Evolutionary conservation across 2,888 invertebrate genomes (phyloP).

Genomic region (Idaea aversata): DNA sequence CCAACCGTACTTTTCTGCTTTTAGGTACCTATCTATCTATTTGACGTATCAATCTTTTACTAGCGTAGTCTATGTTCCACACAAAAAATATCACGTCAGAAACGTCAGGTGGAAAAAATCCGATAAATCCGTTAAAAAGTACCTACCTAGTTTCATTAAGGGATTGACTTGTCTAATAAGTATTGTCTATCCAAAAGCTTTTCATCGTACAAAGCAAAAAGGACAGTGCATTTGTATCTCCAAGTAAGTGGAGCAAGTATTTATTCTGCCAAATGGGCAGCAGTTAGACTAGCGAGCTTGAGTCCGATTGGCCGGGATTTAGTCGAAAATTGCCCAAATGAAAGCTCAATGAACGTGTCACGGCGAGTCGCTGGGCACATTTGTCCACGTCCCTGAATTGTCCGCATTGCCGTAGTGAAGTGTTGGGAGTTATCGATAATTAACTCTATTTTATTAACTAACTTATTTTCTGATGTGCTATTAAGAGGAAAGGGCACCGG

Average conservation of each 20-base stretch:
- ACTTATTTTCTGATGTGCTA: too few species aligned
- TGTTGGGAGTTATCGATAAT: slow-evolving; percentile 43
- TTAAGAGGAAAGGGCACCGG: too few species aligned
- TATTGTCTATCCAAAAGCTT: slow-evolving; percentile 7
- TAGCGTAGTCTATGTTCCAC: too few species aligned
- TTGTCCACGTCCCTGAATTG: slow-evolving; percentile 74
- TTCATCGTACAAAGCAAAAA: slow-evolving; percentile 11
- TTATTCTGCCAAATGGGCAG: slow-evolving; percentile 55
- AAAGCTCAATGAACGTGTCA: slow-evolving; percentile 79
- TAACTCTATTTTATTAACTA: background rate
- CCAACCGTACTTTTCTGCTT: too few species aligned
- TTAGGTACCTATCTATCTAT: too few species aligned
- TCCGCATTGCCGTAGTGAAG: slow-evolving; percentile 74
- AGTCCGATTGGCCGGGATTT: slow-evolving; percentile 71
- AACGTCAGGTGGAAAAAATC: background rate
- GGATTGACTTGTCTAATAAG: too few species aligned
- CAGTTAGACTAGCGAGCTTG: slow-evolving; percentile 49
- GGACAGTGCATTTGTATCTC: slow-evolving; percentile 24
- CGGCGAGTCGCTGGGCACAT: slow-evolving; percentile 70
- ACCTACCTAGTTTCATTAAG: too few species aligned
- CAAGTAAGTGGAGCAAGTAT: slow-evolving; percentile 44
- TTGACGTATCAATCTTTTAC: too few species aligned
- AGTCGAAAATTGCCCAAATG: slow-evolving; percentile 78
- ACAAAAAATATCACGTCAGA: background rate
- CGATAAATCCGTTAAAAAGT: background rate